These are phyloP conservation scores for Gymnoscelis rufifasciata DNA, from an alignment of 2,888 invertebrate genomes.

Conservation along the genomic window DNA sequence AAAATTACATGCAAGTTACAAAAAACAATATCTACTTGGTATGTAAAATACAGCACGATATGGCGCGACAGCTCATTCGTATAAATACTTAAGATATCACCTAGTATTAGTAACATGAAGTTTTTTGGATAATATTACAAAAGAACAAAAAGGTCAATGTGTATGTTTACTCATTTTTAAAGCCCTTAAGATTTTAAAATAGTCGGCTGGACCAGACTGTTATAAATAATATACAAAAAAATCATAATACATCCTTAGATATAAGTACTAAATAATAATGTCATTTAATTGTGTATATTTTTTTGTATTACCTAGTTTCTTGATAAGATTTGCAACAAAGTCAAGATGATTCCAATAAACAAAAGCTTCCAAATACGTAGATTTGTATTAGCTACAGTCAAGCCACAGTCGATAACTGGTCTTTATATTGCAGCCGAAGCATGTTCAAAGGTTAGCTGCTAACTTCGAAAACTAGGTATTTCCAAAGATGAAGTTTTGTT, in stretches of 20 bases:
- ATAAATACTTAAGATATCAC: too few species aligned
- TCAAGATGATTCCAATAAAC: constrained; percentile 15
- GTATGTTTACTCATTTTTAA: neutral
- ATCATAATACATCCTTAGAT: neutral
- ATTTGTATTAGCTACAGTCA: neutral
- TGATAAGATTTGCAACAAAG: constrained; percentile 11
- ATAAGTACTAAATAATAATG: neutral
- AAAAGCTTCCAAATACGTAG: constrained; percentile 13
- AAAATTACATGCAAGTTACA: too few species aligned
- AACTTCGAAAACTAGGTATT: too few species aligned
- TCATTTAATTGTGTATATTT: neutral
- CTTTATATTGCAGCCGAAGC: neutral
- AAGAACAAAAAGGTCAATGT: too few species aligned
- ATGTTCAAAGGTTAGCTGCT: too few species aligned
- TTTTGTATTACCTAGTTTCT: neutral
- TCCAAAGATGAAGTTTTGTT: too few species aligned
- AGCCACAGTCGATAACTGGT: constrained; percentile 6
- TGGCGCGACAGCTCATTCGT: too few species aligned
- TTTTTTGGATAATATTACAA: too few species aligned
- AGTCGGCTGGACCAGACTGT: constrained; percentile 3
- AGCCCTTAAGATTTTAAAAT: neutral
- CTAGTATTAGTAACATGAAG: too few species aligned
- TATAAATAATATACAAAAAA: neutral
- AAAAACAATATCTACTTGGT: too few species aligned
- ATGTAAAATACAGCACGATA: too few species aligned